Base-by-base conservation (phyloP, 2,113 vertebrate genomes). In the Cyanocitta stelleri region DNA sequence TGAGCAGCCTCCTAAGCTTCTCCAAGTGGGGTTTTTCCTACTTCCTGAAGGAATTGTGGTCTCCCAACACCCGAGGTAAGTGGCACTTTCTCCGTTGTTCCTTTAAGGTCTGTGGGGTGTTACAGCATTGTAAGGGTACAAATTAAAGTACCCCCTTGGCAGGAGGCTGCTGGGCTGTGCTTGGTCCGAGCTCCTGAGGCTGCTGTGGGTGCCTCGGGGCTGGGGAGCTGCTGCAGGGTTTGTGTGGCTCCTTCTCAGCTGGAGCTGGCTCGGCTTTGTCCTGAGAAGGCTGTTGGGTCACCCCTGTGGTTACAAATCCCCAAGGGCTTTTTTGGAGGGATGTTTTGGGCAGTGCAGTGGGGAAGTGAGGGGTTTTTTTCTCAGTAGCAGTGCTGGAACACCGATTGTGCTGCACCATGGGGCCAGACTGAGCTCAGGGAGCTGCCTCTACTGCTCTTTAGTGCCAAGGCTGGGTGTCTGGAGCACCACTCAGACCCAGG, bases 1-100 rank as follows among this genome's bases (percentile, higher is more conserved):
- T 23, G 1, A 3, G 9, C 7, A 4, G 7, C 0, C 2, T 12
- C 0, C 2, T 14, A 21, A 13, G 3, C 0, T 22, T 0, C 0
- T 52, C 1, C 0, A 0, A 0, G 3, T 0, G 15, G 6, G 3
- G 0, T 1, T 79, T 3, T 1, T 9, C 4, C 15, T 61, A 0
- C 1, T 5, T 27, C 1, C 21, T 54, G 55, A 20, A 32, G 3
- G 9, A 7, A 2, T 5, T 0, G 0, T 17, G 49, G 10, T 37
- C 3, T 68, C 51, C 15, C 2, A 7, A 0, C 1, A 0, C 12
- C 1, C 0, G 0, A 73, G 91, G 95, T 96, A 29, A 92, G 93
- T 74, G 29, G 5, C 1, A 1, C 0, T 0, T 41, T 59, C 7
- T 21, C 0, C 48, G 0, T 16, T 1, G 0, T 33, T 82, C 2